Percentiles rank a stretch among this genome's conserved stretches.
Evolutionary conservation across 2,113 vertebrate genomes (phyloP).

Genomic region (Mesembrinibis cayennensis): DNA sequence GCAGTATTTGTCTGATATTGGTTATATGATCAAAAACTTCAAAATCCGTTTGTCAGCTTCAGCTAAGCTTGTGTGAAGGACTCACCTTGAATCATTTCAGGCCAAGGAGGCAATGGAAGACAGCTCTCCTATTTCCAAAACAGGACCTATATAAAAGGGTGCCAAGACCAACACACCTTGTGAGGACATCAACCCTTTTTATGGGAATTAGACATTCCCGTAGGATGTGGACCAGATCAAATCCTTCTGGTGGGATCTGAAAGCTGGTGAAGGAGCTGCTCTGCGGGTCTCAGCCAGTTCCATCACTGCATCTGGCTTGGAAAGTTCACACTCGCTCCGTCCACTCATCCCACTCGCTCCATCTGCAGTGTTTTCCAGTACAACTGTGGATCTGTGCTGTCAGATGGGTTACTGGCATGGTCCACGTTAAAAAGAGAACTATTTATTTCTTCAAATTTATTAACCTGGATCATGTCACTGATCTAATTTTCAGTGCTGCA

Average conservation of each 20-base stretch:
- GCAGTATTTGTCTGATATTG: not conserved
- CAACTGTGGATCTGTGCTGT: not conserved
- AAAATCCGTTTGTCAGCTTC: not conserved
- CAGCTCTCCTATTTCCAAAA: not conserved
- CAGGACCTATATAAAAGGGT: not conserved
- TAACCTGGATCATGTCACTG: not conserved
- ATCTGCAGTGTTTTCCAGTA: not conserved
- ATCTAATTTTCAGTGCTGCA: not conserved
- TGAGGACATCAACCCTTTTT: not conserved
- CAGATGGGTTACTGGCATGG: not conserved
- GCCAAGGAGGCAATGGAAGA: not conserved
- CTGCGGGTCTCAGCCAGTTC: not conserved
- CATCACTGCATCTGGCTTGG: not conserved
- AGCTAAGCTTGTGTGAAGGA: not conserved
- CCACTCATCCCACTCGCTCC: not conserved
- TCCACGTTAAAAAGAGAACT: not conserved
- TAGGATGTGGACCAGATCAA: not conserved
- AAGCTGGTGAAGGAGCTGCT: not conserved
- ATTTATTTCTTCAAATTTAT: not conserved
- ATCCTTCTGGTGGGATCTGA: not conserved
- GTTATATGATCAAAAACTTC: not conserved
- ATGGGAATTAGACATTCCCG: not conserved
- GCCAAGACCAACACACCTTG: not conserved
- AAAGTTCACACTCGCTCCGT: accelerated
- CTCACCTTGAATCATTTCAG: not conserved